These are phyloP conservation scores for Paramormyrops kingsleyae DNA, from an alignment of 2,113 vertebrate species.

Conservation along the genomic window DNA sequence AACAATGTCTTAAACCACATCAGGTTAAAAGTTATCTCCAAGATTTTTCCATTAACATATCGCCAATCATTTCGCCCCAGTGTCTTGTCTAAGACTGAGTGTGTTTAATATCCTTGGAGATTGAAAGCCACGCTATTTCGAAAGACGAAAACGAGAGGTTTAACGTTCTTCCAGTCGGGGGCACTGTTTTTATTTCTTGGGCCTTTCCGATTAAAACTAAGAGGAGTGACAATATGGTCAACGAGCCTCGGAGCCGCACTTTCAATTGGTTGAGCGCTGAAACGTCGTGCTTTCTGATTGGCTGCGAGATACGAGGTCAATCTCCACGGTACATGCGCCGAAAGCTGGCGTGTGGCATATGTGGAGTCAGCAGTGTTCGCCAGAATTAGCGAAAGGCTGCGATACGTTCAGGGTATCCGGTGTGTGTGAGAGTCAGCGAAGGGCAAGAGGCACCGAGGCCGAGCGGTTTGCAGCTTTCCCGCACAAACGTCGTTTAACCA, in stretches of 20 bases:
- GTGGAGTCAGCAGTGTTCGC: conserved; percentile 22
- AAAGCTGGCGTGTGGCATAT: neutral
- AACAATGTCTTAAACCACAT: neutral
- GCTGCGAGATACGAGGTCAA: neutral
- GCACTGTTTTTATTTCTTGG: conserved; percentile 13
- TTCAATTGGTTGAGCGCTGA: conserved; percentile 2
- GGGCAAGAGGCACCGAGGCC: neutral
- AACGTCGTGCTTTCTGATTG: conserved; percentile 10
- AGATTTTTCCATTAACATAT: neutral
- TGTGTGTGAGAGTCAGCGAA: neutral
- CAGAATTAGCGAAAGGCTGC: neutral
- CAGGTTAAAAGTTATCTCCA: neutral
- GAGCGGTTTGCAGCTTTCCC: neutral
- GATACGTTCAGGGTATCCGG: neutral
- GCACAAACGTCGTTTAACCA: neutral
- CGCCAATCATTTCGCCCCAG: neutral
- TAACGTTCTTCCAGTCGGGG: neutral
- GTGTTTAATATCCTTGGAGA: neutral
- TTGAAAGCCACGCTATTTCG: neutral
- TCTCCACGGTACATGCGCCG: conserved; percentile 6
- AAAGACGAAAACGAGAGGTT: neutral
- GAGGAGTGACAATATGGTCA: neutral
- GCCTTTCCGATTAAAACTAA: neutral
- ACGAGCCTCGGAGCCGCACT: neutral
- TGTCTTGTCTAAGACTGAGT: neutral